Base-by-base conservation (phyloP, 1,140 invertebrate species). In the Saccostrea glomerata region DNA sequence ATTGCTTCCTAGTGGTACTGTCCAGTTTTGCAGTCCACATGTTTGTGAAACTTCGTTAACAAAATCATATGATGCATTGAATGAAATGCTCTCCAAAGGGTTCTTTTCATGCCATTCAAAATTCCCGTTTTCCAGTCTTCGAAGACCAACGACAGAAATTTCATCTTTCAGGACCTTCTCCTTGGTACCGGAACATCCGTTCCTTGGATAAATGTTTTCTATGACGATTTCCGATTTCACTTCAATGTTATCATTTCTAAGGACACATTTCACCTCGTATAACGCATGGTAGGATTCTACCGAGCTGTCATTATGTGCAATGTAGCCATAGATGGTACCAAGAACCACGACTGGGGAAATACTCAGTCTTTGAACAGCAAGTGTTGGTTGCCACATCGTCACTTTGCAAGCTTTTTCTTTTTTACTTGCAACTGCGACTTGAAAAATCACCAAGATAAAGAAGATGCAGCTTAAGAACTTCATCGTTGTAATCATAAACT, bases 31-130 rank as follows among this genome's bases (percentile, higher is more conserved):
- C 20, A 87, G 36, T 17, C 82, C 86, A 66, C 86, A 87, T 25
- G 86, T 84, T 36, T 58, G 82, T 15, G 86, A 82, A 40, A 87
- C 12, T 13, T 87, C 30, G 12, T 63, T 17, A 12, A 87, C 30
- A 60, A 83, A 63, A n/a, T 36, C 12, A 12, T 82, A 84, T 12
- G n/a, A 12, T 20, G 73, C 86, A n/a, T 84, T 82, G 17, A 63
- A 63, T 87, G 86, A 77, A 36, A 87, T 84, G 13, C 55, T 84
- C 47, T 87, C 77, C 40, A 87, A 63, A 20, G 86, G 86, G 30
- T 87, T 87, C 60, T 63, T 84, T 55, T 87, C 86, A 83, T 87
- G 56, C 77, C 82, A 87, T 15, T 87, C 86, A 84, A 83, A 87
- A 47, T 82, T 87, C 36, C 58, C 82, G 36, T 60, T 60, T 17